Conservation (phyloP, 2,113 vertebrate genomes). For the Myrmophylax atrothorax region DNA sequence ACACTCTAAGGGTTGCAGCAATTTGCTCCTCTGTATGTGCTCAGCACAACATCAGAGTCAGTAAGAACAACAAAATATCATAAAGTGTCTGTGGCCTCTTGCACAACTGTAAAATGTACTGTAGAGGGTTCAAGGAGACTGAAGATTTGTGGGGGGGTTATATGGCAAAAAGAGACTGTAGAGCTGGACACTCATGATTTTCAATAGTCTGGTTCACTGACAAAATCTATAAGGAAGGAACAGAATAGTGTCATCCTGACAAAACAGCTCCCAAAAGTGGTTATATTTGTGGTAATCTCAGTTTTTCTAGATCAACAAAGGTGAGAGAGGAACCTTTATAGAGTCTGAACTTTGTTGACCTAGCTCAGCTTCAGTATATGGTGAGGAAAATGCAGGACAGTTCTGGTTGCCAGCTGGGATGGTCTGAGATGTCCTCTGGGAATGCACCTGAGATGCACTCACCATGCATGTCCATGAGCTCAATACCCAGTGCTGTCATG, state of each 20-base stretch:
- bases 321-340: neutral
- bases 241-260: neutral
- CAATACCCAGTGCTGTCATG: fast-evolving
- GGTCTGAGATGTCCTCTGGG: neutral
- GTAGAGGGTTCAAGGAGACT: neutral
- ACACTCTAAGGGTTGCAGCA: slow-evolving; percentile 33
- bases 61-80: slow-evolving; percentile 34
- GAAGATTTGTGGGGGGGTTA: neutral
- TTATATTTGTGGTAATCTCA: neutral
- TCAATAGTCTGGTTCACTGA: neutral
- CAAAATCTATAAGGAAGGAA: neutral
- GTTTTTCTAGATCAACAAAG: neutral
- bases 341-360: neutral
- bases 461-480: fast-evolving
- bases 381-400: neutral
- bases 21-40: slow-evolving; percentile 41
- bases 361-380: neutral
- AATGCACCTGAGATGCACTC: fast-evolving
- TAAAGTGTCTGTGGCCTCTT: slow-evolving; percentile 6
- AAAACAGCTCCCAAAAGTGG: neutral
- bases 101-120: neutral
- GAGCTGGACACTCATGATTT: neutral
- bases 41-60: neutral
- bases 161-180: neutral
- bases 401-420: neutral